phyloP scores from a whole-genome alignment of 2,113 vertebrate genomes.

The Dasyornis broadbenti region DNA sequence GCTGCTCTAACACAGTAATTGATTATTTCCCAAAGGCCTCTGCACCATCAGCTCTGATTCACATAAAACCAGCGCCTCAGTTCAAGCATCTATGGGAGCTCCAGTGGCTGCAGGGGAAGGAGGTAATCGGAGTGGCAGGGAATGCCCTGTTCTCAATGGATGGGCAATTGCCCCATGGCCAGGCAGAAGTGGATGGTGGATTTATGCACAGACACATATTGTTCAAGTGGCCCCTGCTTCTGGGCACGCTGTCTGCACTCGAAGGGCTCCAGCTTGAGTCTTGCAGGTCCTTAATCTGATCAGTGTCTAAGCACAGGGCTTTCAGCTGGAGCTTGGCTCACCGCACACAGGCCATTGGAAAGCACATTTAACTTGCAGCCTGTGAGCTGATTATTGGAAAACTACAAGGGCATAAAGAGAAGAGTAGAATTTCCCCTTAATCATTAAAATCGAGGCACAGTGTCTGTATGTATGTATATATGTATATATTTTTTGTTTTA shows the following conservation, averaged over 20 bases:
- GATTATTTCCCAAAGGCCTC: background rate
- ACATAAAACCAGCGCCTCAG: background rate
- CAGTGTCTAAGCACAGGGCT: background rate
- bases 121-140: background rate
- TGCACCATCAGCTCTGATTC: background rate
- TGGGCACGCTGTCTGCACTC: background rate
- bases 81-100: background rate
- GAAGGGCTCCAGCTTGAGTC: slow-evolving; percentile 14
- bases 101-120: background rate
- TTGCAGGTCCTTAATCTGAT: slow-evolving; percentile 17
- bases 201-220: slow-evolving; percentile 48
- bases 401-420: background rate
- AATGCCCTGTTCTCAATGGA: background rate
- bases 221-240: background rate
- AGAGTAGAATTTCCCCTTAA: background rate
- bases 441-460: background rate
- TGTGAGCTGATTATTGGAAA: background rate
- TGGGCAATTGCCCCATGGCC: background rate
- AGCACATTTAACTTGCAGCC: background rate
- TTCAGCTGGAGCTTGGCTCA: background rate
- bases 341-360: background rate
- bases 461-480: no score
- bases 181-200: background rate
- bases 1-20: background rate
- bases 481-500: background rate